These are phyloP conservation scores for Aurelia coerulea DNA, from an alignment of 30 jellyfish, hydroid and myxozoan species.

Conservation along the genomic window DNA sequence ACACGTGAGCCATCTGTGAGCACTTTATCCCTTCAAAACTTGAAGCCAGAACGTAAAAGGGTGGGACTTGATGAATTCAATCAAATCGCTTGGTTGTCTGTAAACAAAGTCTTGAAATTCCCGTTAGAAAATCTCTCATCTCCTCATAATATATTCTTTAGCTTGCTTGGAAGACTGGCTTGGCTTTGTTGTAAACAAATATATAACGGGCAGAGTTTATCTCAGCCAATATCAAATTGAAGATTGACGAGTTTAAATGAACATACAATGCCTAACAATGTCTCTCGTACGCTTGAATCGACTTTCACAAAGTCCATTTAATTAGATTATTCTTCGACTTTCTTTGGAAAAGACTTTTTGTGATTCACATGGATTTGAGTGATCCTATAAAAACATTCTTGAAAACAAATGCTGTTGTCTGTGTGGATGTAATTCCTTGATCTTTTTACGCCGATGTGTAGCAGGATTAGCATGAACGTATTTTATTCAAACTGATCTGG, in stretches of 20 bases:
- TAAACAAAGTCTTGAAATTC: too few species aligned
- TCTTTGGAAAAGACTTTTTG: conserved; percentile 26
- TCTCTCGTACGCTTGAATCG: conserved; percentile 58
- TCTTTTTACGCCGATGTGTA: conserved; percentile 6
- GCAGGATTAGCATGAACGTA: conserved; percentile 1
- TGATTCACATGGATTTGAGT: conserved; percentile 43
- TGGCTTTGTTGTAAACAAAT: background rate
- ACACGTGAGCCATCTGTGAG: too few species aligned
- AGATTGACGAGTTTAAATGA: conserved; percentile 5
- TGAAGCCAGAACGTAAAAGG: too few species aligned
- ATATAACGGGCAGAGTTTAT: conserved; percentile 33
- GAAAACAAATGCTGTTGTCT: conserved; percentile 55
- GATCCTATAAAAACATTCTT: conserved; percentile 51
- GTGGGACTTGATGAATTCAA: too few species aligned
- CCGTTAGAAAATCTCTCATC: too few species aligned
- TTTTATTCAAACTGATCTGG: background rate
- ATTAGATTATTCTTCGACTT: conserved; percentile 49
- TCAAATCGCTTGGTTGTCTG: too few species aligned
- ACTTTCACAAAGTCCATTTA: conserved; percentile 47
- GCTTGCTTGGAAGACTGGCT: too few species aligned
- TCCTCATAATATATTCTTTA: too few species aligned
- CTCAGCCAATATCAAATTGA: background rate
- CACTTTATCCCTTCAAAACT: too few species aligned
- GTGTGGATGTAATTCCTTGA: conserved; percentile 27
- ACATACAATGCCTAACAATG: conserved; percentile 40